Conservation (phyloP, 2,888 invertebrate species). For the Drosophila pegasa region DNA sequence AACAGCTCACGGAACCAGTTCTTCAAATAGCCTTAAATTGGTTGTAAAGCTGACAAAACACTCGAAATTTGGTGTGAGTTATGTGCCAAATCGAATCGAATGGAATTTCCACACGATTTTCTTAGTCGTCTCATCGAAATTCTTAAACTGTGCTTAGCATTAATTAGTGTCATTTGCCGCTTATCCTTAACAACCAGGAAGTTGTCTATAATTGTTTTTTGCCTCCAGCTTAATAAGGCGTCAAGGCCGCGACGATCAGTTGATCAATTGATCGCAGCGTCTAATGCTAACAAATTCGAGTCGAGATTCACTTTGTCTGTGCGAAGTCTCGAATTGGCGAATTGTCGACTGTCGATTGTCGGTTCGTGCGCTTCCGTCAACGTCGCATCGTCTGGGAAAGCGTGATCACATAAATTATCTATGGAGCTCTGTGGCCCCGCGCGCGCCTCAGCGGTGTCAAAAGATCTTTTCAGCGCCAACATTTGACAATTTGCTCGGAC, state of each 20-base stretch:
- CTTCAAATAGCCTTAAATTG: neutral
- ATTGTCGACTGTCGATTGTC: conserved; percentile 19
- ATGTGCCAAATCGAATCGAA: neutral
- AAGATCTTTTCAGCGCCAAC: conserved; percentile 67
- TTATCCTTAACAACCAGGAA: conserved; percentile 56
- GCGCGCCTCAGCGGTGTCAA: conserved; percentile 64
- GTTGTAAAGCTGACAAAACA: neutral
- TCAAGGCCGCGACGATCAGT: conserved; percentile 28
- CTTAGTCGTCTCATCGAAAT: neutral
- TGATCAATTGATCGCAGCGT: conserved; percentile 28
- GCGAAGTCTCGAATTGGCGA: conserved; percentile 14
- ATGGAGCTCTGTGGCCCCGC: conserved; percentile 20
- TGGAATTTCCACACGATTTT: neutral
- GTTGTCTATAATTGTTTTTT: conserved; percentile 5
- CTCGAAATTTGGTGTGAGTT: neutral
- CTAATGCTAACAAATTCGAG: conserved; percentile 33
- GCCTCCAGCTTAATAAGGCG: conserved; percentile 42
- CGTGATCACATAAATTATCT: conserved; percentile 75
- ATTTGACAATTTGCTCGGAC: conserved; percentile 67
- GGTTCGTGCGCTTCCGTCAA: conserved; percentile 76
- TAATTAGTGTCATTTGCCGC: conserved; percentile 12
- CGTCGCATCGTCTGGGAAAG: conserved; percentile 47
- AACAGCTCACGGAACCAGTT: neutral
- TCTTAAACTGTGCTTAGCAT: conserved; percentile 10
- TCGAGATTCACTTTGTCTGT: conserved; percentile 44